Evolutionary conservation across 2,888 invertebrate species (phyloP).

Genomic region (Perdita meconis): DNA sequence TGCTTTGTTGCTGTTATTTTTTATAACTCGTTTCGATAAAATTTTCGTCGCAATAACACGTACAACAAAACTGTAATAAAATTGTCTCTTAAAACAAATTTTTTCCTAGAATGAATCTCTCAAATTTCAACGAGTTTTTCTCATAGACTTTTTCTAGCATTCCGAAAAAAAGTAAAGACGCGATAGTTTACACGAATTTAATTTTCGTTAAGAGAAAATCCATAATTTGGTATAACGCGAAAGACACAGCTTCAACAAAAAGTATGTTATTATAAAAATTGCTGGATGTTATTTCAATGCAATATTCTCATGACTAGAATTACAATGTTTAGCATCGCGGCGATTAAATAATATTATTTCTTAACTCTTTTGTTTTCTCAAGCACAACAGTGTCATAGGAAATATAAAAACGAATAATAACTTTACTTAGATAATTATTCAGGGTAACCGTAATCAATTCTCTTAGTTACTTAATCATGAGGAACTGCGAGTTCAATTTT

Average conservation of each 20-base stretch:
- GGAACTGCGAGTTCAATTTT: slow-evolving; percentile 18
- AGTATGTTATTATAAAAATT: slow-evolving; percentile 13
- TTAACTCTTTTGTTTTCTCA: slow-evolving; percentile 22
- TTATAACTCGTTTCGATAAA: slow-evolving; percentile 51
- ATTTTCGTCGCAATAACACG: slow-evolving; percentile 28
- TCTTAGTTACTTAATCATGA: slow-evolving; percentile 5
- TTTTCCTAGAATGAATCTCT: slow-evolving; percentile 11
- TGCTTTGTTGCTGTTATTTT: slow-evolving; percentile 39
- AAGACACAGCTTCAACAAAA: slow-evolving; percentile 1
- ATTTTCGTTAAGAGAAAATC: background rate
- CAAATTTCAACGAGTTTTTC: slow-evolving; percentile 21
- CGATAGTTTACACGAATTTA: background rate
- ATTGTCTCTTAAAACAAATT: slow-evolving; percentile 8
- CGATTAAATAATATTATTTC: slow-evolving; percentile 35
- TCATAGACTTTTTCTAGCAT: background rate
- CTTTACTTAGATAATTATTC: background rate
- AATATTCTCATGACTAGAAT: slow-evolving; percentile 73
- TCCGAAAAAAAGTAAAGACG: background rate
- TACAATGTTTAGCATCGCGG: slow-evolving; percentile 43
- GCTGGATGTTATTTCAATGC: slow-evolving; percentile 21
- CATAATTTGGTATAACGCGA: background rate
- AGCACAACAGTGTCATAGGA: background rate
- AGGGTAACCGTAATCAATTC: background rate
- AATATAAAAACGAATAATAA: slow-evolving; percentile 10
- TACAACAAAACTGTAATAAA: slow-evolving; percentile 8